These are phyloP conservation scores for Therioaphis trifolii DNA, from an alignment of 2,888 invertebrate genomes.

Conservation along the genomic window DNA sequence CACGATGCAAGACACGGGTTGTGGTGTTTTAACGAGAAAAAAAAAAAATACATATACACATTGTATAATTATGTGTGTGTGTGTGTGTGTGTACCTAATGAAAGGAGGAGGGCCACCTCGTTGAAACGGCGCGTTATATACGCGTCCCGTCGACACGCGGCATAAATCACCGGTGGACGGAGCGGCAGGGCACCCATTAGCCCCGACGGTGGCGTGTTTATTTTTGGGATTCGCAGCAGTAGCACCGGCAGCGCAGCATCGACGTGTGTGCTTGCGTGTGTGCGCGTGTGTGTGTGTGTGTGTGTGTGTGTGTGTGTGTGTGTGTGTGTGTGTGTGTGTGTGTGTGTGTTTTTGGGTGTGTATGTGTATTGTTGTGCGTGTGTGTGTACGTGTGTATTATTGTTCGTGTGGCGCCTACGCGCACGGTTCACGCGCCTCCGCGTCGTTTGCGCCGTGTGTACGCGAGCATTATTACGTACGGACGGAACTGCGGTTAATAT, in stretches of 20 bases:
- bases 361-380: too few relatives aligned
- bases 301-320: too few relatives aligned
- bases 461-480: background rate
- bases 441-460: background rate
- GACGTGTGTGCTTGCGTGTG: constrained; percentile 10
- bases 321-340: constrained; percentile 26
- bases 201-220: constrained; percentile 49
- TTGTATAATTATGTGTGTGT: background rate
- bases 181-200: constrained; percentile 42
- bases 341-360: too few relatives aligned
- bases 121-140: background rate
- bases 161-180: constrained; percentile 43
- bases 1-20: background rate
- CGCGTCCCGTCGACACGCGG: background rate
- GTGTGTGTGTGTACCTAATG: background rate
- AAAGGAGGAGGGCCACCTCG: background rate
- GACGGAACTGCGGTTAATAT: constrained; percentile 44
- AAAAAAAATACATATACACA: background rate
- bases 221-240: constrained; percentile 43
- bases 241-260: background rate
- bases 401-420: background rate
- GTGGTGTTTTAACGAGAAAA: background rate
- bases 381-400: constrained; percentile 22
- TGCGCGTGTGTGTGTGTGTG: background rate
- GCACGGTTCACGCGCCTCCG: background rate